Evolutionary conservation across 2,888 invertebrate genomes (phyloP), one percentile per base, ranked within the genome.

Genomic region (Tiliacea citrago): DNA sequence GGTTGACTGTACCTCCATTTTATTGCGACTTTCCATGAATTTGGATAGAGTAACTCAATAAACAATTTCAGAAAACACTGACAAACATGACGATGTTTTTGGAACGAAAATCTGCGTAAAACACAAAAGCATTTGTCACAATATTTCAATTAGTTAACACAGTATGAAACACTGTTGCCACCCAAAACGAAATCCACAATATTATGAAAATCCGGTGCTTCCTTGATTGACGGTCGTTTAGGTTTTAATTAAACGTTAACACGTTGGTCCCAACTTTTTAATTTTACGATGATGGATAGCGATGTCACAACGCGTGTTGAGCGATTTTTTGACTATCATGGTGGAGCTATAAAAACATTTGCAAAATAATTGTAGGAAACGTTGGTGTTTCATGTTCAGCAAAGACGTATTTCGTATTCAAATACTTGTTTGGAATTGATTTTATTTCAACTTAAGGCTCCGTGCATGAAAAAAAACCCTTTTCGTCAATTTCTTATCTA

Each of bases 231-330:
- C 75, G 55, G 61, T 39, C 72, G 45, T 47, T 82, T 69, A 75
- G 61, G 42, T 55, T 71, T 68, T 75, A 70, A 79, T 79, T 76
- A 57, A 82, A 71, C 66, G 76, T 77, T 82, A 80, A 76, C 82
- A 77, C n/a, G 62, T 68, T 62, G 24, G n/a, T 39, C 4, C 45
- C 53, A 55, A 82, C 16, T 80, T 82, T 82, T 82, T 82, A 82
- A 82, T 73, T 71, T 68, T n/a, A 49, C 63, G 47, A 62, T 82
- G 82, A 82, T 82, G 63, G 68, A 82, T 78, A 60, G 61, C 75
- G 4, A 55, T 63, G 66, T 60, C 55, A 5, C 18, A 5, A 9
- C 2, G 57, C 12, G 16, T 61, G 57, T 55, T 70, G 10, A n/a
- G 39, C 10, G 12, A 45, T 51, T 55, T 73, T 65, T 61, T 0